Evolutionary conservation across 2,797 vertebrate species (phyloP), one percentile per base, ranked within the genome.

Genomic region (Tiaroga cobitis): DNA sequence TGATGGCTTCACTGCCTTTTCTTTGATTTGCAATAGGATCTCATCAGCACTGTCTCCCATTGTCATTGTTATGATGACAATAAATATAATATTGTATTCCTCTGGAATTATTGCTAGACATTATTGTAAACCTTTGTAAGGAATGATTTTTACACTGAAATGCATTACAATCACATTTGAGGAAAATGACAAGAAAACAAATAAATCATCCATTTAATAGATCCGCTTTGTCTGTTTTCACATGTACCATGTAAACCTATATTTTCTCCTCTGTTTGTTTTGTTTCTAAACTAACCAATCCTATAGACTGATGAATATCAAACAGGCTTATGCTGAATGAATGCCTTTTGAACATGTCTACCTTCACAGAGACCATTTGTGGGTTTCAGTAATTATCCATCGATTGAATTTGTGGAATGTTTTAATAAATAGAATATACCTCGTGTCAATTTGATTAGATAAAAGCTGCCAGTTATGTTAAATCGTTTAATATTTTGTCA

Each of bases 111-210:
- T 95, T 91, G 94, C 93, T 94, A 95, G 92, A 94, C 89, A 93
- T 94, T 92, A 94, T 90, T 94, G 95, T 96, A 96, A 96, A 95
- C 95, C 95, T 96, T 96, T 96, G 95, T 96, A 96, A 96, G 95
- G 95, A 96, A 95, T 95, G 94, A 93, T 95, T 96, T 96, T 95
- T 95, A 95, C 95, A 95, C 94, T 91, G 87, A 95, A 92, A 93
- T 93, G 93, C 93, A 94, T 93, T 92, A 92, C 91, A 91, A 93
- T 94, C 93, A 95, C 93, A 92, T 93, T 93, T 93, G 92, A 94
- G 91, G 90, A 87, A 70, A 87, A 92, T 70, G n/a, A 67, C 67
- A 74, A 86, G 82, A 90, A 86, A 85, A 91, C 18, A 91, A 91
- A 91, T 92, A 93, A 94, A 93, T 80, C 72, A 46, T 81, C 46